Evolutionary conservation across 2,113 vertebrate genomes (phyloP), one percentile per base, ranked within the genome.

Genomic region (Hemicordylus capensis): DNA sequence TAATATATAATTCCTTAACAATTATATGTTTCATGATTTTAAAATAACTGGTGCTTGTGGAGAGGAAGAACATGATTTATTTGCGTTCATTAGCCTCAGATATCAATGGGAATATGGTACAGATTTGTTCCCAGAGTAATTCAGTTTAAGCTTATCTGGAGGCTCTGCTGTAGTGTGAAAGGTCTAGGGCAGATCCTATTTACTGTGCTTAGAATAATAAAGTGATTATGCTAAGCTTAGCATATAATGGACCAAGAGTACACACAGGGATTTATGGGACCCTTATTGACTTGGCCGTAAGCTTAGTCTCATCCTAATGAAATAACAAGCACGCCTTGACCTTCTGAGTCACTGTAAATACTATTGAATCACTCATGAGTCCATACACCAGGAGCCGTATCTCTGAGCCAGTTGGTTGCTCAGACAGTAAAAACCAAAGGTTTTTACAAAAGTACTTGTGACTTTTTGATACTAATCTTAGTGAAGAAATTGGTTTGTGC

Each of bases 171-270:
- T 51, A 85, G 88, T 0, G 0, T 78, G 79, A 85, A 91, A 85
- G 86, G 88, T 85, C 31, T 46, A 56, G n/a, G n/a, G n/a, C n/a
- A 64, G 26, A 59, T 88, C 81, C 81, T 92, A 85, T 94, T 94
- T 94, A 91, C 81, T 87, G 14, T 86, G 76, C 61, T 88, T 90
- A 24, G 85, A 90, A 67, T 90, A 92, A 75, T 90, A 81, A 92
- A 91, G 88, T 90, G 83, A 93, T 92, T 89, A 91, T 89, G 88
- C 74, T 83, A 81, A 91, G 86, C 81, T 91, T 88, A 76, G 58
- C 61, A 90, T 86, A 92, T 91, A 91, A 66, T 58, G 31, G 48
- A 90, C 89, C 84, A 81, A 80, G 89, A 0, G 0, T 24, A 82
- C 80, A 79, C 74, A 73, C 19, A 39, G 37, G 72, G 86, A 91